Percentiles rank a stretch among this genome's conserved stretches.
Evolutionary conservation across 2,797 vertebrate species (phyloP).

Genomic region (Microchirus variegatus): DNA sequence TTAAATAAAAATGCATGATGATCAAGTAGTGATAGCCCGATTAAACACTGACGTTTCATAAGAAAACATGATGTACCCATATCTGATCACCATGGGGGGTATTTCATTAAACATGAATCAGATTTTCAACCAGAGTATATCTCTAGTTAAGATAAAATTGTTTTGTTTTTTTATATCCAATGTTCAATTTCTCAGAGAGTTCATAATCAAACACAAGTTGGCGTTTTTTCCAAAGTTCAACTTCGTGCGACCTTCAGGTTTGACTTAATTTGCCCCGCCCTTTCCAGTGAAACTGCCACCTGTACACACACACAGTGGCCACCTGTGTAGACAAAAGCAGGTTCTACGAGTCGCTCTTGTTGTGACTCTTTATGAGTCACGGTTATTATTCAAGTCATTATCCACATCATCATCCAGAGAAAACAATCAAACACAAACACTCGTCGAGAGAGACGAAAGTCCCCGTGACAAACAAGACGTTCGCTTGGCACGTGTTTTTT

Average conservation of each 20-base stretch:
- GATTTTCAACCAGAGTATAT: too few species aligned
- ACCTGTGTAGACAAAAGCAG: slow-evolving; percentile 41
- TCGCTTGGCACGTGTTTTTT: slow-evolving; percentile 39
- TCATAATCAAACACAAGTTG: background rate
- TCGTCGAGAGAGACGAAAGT: slow-evolving; percentile 18
- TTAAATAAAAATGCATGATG: too few species aligned
- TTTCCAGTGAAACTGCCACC: slow-evolving; percentile 23
- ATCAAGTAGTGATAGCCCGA: too few species aligned
- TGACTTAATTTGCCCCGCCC: slow-evolving; percentile 18
- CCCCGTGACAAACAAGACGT: slow-evolving; percentile 21
- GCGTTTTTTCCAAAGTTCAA: slow-evolving; percentile 3
- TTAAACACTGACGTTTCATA: too few species aligned
- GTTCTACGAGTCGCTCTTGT: slow-evolving; percentile 58
- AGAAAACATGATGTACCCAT: background rate
- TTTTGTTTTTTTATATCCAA: background rate
- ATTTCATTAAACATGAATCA: slow-evolving; percentile 28
- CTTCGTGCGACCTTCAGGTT: background rate
- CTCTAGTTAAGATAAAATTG: too few species aligned
- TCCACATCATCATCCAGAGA: slow-evolving; percentile 42
- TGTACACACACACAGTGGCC: slow-evolving; percentile 4
- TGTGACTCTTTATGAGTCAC: slow-evolving; percentile 28
- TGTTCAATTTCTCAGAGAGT: slow-evolving; percentile 17
- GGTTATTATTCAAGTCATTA: slow-evolving; percentile 68
- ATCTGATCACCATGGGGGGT: slow-evolving; percentile 2
- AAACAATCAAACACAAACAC: background rate